A percentile compares a stretch with the other conserved stretches of the same genome.
phyloP scores from a whole-genome alignment of 1,140 invertebrate genomes.

The Eufriesea mexicana region DNA sequence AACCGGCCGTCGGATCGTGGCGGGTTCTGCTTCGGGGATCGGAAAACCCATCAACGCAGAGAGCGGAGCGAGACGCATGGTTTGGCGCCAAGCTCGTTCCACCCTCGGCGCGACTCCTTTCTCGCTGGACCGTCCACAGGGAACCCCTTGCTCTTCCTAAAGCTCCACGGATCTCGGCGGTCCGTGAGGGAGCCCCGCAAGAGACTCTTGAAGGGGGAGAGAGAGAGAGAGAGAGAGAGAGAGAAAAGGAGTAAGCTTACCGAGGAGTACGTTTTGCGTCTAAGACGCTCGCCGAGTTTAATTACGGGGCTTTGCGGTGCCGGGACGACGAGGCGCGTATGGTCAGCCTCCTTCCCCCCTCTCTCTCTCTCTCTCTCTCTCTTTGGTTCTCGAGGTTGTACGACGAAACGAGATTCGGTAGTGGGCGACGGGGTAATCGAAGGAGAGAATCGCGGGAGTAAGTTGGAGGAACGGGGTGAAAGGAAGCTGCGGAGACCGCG shows the following conservation, averaged over 20 bases:
- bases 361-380: background rate
- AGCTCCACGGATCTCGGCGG: slow-evolving; percentile 24
- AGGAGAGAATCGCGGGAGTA: slow-evolving; percentile 1
- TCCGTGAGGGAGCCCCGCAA: slow-evolving; percentile 24
- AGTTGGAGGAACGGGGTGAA: background rate
- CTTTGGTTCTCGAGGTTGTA: no score
- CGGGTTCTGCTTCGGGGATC: slow-evolving; percentile 47
- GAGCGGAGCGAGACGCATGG: slow-evolving; percentile 8
- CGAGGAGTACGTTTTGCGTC: slow-evolving; percentile 74
- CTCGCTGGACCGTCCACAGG: slow-evolving; percentile 45
- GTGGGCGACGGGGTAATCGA: background rate
- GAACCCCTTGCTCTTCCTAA: slow-evolving; percentile 49
- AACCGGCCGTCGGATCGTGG: slow-evolving; percentile 53
- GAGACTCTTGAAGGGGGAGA: background rate
- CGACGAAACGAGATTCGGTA: background rate
- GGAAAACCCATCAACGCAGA: slow-evolving; percentile 68
- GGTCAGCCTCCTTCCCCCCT: slow-evolving; percentile 15
- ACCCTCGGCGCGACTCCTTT: slow-evolving; percentile 39
- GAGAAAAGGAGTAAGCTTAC: slow-evolving; percentile 54
- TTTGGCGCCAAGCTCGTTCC: slow-evolving; percentile 5
- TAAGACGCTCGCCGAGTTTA: slow-evolving; percentile 75
- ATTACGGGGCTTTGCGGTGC: slow-evolving; percentile 75
- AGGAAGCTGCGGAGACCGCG: background rate
- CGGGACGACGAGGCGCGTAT: slow-evolving; percentile 31
- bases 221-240: slow-evolving; percentile 24